A percentile compares a stretch with the other conserved stretches of the same genome.
Evolutionary conservation across 1,140 invertebrate species (phyloP).

Genomic region (Penaeus japonicus): DNA sequence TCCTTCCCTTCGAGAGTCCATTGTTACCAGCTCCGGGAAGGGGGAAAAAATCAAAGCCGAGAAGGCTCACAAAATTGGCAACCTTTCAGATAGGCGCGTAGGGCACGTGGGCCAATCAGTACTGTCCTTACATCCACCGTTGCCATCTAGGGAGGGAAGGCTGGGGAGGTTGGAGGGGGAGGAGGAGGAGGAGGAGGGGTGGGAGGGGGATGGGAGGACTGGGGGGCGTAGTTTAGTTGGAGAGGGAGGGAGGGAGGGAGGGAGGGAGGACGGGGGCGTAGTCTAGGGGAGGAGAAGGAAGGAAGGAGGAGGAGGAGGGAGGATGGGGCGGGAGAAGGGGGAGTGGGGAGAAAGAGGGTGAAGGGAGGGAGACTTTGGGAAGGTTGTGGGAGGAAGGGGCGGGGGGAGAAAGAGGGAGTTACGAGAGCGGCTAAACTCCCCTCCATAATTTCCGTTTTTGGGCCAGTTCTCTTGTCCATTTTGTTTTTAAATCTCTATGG

Average conservation of each 20-base stretch:
- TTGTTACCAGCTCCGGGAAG: neutral
- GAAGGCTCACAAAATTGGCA: constrained; percentile 45
- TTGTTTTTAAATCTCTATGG: constrained; percentile 48
- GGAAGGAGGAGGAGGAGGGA: too few species aligned
- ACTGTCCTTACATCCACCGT: constrained; percentile 52
- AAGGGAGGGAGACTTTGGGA: neutral
- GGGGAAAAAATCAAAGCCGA: constrained; percentile 4
- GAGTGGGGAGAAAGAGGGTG: too few species aligned
- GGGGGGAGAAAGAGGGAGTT: neutral
- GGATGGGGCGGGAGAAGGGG: too few species aligned
- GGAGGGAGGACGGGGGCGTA: neutral
- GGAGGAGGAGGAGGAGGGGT: neutral
- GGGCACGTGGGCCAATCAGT: constrained; percentile 48
- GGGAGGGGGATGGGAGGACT: neutral
- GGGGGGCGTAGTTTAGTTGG: neutral
- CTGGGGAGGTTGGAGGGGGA: neutral
- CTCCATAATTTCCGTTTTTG: constrained; percentile 55
- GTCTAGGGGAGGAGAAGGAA: neutral
- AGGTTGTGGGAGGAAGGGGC: neutral
- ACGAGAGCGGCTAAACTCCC: constrained; percentile 27
- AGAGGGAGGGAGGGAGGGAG: neutral
- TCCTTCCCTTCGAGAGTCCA: neutral
- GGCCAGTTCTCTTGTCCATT: constrained; percentile 50
- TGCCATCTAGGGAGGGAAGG: constrained; percentile 37
- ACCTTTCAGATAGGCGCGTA: constrained; percentile 53